A percentile compares a stretch with the other conserved stretches of the same genome.
Evolutionary conservation across 1,140 invertebrate genomes (phyloP).

Genomic region (Bombus superbus): DNA sequence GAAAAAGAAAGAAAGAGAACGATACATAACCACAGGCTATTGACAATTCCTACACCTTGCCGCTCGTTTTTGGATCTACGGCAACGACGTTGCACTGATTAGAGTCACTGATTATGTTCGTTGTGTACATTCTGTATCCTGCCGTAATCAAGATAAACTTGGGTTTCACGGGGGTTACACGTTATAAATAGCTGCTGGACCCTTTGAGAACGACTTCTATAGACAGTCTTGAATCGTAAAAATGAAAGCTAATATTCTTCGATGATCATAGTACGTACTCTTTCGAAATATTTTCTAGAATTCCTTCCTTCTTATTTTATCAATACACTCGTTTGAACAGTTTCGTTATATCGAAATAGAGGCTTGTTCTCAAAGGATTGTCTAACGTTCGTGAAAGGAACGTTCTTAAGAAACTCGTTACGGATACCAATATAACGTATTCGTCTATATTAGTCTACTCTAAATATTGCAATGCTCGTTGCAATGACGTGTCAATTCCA

Average conservation of each 20-base stretch:
- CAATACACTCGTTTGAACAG: neutral
- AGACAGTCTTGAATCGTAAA: neutral
- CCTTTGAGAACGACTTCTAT: neutral
- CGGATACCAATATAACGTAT: constrained; percentile 23
- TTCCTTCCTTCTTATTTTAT: neutral
- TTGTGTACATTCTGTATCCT: neutral
- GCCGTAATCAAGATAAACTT: constrained; percentile 26
- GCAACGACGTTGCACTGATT: neutral
- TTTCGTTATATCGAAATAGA: neutral
- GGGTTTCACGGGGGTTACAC: neutral
- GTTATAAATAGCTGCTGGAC: neutral
- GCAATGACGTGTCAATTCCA: neutral
- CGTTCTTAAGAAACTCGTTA: constrained; percentile 8
- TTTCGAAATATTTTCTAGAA: neutral
- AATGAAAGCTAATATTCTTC: neutral
- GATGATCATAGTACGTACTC: neutral
- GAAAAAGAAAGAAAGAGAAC: neutral
- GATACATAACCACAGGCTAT: constrained; percentile 32
- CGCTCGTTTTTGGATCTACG: neutral
- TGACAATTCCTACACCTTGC: neutral
- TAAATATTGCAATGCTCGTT: constrained; percentile 2
- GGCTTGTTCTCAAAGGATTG: neutral
- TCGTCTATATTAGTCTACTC: constrained; percentile 36
- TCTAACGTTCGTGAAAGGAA: neutral
- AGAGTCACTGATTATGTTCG: constrained; percentile 22